Evolutionary conservation across 2,797 vertebrate genomes (phyloP).

Genomic region (Potorous gilbertii): DNA sequence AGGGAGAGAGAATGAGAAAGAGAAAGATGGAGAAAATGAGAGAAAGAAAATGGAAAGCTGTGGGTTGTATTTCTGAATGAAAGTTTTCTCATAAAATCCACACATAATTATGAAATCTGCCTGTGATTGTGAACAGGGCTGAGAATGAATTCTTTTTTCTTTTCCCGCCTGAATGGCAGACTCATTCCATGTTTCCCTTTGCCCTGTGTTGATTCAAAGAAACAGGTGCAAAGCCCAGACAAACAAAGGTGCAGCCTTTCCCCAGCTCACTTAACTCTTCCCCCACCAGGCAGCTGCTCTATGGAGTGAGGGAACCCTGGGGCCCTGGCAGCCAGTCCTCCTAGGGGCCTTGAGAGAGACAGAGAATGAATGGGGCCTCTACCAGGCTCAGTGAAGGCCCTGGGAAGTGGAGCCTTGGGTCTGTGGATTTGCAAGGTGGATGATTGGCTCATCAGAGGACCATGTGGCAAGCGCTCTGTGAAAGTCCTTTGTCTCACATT

Average conservation of each 20-base stretch:
- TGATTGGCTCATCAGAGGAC: not conserved
- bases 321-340: not conserved
- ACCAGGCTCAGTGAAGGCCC: not conserved
- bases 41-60: not conserved
- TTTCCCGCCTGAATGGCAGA: not conserved
- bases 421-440: not conserved
- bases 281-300: fast-evolving
- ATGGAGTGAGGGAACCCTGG: not conserved
- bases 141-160: not conserved
- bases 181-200: slow-evolving; percentile 37
- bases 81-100: not conserved
- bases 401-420: not conserved
- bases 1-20: not conserved
- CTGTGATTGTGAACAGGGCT: not conserved
- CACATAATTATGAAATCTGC: not conserved
- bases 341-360: no score
- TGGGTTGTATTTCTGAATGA: not conserved
- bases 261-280: slow-evolving; percentile 66
- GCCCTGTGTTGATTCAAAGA: slow-evolving; percentile 72
- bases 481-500: not conserved
- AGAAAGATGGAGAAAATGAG: not conserved
- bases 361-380: not conserved
- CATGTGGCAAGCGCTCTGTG: not conserved
- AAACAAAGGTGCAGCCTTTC: slow-evolving; percentile 75
- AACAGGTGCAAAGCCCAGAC: slow-evolving; percentile 74